Conservation (phyloP, 2,113 vertebrate species). For the Mionectes macconnelli region DNA sequence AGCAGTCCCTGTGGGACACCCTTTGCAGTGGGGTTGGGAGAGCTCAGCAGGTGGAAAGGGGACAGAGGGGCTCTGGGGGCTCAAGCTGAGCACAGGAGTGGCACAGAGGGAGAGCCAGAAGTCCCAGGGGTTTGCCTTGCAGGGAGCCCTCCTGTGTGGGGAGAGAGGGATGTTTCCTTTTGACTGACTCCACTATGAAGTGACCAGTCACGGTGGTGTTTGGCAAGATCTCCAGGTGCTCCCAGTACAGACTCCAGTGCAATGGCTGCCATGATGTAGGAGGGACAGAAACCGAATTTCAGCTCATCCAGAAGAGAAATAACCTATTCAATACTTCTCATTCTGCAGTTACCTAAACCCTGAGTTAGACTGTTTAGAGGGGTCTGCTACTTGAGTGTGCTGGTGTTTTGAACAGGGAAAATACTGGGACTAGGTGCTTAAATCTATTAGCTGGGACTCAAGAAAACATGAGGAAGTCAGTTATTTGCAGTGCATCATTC, state of each 20-base stretch:
- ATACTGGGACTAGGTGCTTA: not conserved
- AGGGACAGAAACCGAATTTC: not conserved
- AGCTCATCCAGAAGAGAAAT: not conserved
- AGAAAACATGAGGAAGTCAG: not conserved
- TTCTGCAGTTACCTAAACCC: not conserved
- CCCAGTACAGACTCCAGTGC: not conserved
- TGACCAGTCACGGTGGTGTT: rapidly evolving
- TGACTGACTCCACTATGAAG: rapidly evolving
- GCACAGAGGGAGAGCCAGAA: not conserved
- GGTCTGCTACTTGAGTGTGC: not conserved
- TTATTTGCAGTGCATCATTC: not conserved
- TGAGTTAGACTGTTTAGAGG: not conserved
- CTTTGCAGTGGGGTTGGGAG: not conserved
- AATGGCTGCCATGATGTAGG: rapidly evolving
- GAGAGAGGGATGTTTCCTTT: not conserved
- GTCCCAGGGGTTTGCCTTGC: not conserved
- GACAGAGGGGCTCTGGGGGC: rapidly evolving
- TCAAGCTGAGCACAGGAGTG: rapidly evolving
- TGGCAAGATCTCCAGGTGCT: not conserved
- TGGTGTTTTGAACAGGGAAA: not conserved
- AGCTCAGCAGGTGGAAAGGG: not conserved
- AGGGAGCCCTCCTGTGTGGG: not conserved
- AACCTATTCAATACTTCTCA: not conserved
- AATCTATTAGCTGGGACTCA: not conserved
- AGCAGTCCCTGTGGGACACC: not conserved